These are phyloP conservation scores for Gymnocheta viridis DNA, from an alignment of 2,888 invertebrate genomes.

Conservation along the genomic window DNA sequence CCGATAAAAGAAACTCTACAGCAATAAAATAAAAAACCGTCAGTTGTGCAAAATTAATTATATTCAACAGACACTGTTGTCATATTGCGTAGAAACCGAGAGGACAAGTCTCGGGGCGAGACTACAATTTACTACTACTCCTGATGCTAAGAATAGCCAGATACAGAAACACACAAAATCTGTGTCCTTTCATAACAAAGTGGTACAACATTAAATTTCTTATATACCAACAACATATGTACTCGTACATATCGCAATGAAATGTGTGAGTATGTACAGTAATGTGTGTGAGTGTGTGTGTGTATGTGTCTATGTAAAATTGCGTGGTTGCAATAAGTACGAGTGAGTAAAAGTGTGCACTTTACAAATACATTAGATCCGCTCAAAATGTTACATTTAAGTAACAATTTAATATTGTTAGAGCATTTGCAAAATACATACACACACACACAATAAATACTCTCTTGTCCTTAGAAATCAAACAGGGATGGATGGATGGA, in stretches of 20 bases:
- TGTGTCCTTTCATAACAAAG: slow-evolving; percentile 57
- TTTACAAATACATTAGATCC: slow-evolving; percentile 46
- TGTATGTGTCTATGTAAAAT: neutral
- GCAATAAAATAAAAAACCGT: slow-evolving; percentile 54
- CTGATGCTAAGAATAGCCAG: slow-evolving; percentile 6
- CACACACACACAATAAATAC: neutral
- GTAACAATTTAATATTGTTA: slow-evolving; percentile 51
- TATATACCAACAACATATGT: slow-evolving; percentile 11
- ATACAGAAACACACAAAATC: slow-evolving; percentile 31
- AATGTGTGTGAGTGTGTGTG: neutral
- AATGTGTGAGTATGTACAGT: neutral
- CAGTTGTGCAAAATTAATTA: slow-evolving; percentile 59
- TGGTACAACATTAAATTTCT: slow-evolving; percentile 45
- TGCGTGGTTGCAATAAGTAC: slow-evolving; percentile 17
- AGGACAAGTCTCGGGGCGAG: slow-evolving; percentile 9
- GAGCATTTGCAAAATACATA: neutral
- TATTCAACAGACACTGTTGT: slow-evolving; percentile 52
- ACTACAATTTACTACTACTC: slow-evolving; percentile 15
- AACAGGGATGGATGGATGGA: slow-evolving; percentile 40
- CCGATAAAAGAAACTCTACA: slow-evolving; percentile 7
- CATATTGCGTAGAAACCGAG: neutral
- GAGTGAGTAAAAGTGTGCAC: neutral
- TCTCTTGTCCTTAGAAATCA: neutral
- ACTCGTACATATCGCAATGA: neutral
- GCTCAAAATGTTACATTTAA: slow-evolving; percentile 53